These are phyloP conservation scores for Andrena chrysosceles DNA, from an alignment of 2,888 invertebrate genomes.

Conservation along the genomic window DNA sequence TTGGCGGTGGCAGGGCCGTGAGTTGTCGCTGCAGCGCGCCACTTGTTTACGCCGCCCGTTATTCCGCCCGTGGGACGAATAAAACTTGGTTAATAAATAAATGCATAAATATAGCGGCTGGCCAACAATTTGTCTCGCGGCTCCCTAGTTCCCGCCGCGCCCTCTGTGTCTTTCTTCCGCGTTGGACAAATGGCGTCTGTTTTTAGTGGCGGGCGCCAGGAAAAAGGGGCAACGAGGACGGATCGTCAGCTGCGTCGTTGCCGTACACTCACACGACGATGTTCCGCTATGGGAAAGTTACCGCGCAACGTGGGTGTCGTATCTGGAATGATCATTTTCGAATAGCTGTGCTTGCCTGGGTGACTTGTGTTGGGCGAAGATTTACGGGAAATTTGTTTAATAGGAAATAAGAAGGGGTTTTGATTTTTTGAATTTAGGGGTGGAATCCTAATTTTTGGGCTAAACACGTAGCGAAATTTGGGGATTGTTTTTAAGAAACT, in stretches of 20 bases:
- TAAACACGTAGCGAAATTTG: too few relatives aligned
- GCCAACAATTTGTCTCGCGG: slow-evolving; percentile 56
- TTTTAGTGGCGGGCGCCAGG: slow-evolving; percentile 3
- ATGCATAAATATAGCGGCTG: slow-evolving; percentile 67
- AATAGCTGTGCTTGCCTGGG: too few relatives aligned
- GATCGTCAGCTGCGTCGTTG: not conserved
- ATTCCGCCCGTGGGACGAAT: slow-evolving; percentile 65
- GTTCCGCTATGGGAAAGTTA: too few relatives aligned
- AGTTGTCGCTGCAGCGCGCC: slow-evolving; percentile 68
- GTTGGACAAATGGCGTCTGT: slow-evolving; percentile 7
- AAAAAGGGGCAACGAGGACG: not conserved
- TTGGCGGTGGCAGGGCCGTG: slow-evolving; percentile 70
- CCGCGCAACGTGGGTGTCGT: too few relatives aligned
- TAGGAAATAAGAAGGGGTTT: too few relatives aligned
- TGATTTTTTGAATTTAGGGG: too few relatives aligned
- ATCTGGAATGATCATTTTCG: too few relatives aligned
- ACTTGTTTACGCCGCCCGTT: slow-evolving; percentile 64
- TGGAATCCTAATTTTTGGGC: too few relatives aligned
- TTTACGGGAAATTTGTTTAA: too few relatives aligned
- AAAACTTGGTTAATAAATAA: slow-evolving; percentile 73
- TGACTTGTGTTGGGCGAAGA: too few relatives aligned
- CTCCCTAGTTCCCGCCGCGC: slow-evolving; percentile 37
- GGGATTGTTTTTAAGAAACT: too few relatives aligned
- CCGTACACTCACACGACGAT: not conserved
- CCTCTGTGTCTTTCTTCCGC: slow-evolving; percentile 22